A percentile compares a stretch with the other conserved stretches of the same genome.
phyloP scores from a whole-genome alignment of 2,113 vertebrate genomes.

The Malurus alboscapulatus region DNA sequence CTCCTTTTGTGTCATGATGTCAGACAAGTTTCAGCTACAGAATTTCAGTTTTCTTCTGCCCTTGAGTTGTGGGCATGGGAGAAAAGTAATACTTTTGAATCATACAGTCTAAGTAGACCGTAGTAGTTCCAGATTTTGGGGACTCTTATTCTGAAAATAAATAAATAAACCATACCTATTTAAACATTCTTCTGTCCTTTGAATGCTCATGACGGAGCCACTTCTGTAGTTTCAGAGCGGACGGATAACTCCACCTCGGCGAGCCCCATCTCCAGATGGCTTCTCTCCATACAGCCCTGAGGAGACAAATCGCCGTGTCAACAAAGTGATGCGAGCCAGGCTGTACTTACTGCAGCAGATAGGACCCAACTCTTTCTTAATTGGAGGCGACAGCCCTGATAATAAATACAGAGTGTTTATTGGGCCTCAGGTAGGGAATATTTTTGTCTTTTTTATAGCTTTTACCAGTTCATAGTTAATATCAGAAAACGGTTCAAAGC shows the following conservation, averaged over 20 bases:
- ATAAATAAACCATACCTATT: background rate
- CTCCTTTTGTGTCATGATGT: background rate
- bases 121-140: background rate
- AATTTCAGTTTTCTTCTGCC: background rate
- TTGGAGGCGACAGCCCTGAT: conserved; percentile 89
- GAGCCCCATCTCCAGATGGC: conserved; percentile 88
- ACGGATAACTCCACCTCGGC: conserved; percentile 84
- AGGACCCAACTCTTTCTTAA: conserved; percentile 89
- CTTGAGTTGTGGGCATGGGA: background rate
- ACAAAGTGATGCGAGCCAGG: conserved; percentile 89
- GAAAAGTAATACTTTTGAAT: background rate
- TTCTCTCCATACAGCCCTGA: conserved; percentile 89
- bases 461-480: background rate
- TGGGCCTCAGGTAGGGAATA: conserved; percentile 81
- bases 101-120: background rate
- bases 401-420: conserved; percentile 93
- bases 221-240: conserved; percentile 84
- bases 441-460: background rate
- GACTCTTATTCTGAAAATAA: background rate
- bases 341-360: conserved; percentile 89
- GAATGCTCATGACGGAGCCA: background rate
- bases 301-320: conserved; percentile 86
- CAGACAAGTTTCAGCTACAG: background rate
- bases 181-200: background rate
- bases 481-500: background rate